Percentiles rank a stretch among this genome's conserved stretches.
Evolutionary conservation across 1,140 invertebrate species (phyloP).

Genomic region (Drosophila malerkotliana): DNA sequence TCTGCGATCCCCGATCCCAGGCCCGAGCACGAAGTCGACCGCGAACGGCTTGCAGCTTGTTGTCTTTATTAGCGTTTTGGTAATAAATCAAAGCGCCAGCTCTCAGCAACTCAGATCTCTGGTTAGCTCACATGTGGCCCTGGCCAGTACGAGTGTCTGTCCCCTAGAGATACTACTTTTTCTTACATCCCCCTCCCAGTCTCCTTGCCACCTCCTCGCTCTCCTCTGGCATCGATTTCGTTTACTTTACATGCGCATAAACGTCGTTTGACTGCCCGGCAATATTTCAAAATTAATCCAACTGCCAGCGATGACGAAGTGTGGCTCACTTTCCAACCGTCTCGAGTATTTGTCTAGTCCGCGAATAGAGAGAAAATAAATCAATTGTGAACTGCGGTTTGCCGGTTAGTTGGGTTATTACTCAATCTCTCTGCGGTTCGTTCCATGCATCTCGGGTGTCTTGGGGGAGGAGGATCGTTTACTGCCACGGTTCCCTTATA

Average conservation of each 20-base stretch:
- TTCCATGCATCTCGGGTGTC: background rate
- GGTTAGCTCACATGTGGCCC: constrained; percentile 63
- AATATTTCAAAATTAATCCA: constrained; percentile 83
- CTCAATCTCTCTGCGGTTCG: constrained; percentile 66
- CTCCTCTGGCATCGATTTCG: constrained; percentile 6
- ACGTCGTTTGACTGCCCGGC: constrained; percentile 52
- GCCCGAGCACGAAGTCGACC: constrained; percentile 19
- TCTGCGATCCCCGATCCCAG: constrained; percentile 29
- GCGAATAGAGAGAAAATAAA: constrained; percentile 72
- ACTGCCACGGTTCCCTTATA: constrained; percentile 54
- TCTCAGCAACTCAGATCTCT: constrained; percentile 43
- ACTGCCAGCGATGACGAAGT: constrained; percentile 80
- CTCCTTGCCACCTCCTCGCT: background rate
- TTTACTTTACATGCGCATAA: constrained; percentile 69
- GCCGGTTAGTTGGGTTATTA: constrained; percentile 69
- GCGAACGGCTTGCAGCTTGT: constrained; percentile 71
- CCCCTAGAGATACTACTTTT: constrained; percentile 35
- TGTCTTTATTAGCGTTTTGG: constrained; percentile 76
- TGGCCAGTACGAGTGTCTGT: constrained; percentile 31
- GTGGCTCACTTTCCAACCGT: constrained; percentile 67
- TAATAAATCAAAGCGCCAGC: constrained; percentile 80
- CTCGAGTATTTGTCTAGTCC: constrained; percentile 67
- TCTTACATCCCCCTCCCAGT: background rate
- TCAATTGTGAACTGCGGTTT: constrained; percentile 65
- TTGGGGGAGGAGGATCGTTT: constrained; percentile 28